Evolutionary conservation across 2,113 vertebrate genomes (phyloP).

Genomic region (Orthonyx spaldingii): DNA sequence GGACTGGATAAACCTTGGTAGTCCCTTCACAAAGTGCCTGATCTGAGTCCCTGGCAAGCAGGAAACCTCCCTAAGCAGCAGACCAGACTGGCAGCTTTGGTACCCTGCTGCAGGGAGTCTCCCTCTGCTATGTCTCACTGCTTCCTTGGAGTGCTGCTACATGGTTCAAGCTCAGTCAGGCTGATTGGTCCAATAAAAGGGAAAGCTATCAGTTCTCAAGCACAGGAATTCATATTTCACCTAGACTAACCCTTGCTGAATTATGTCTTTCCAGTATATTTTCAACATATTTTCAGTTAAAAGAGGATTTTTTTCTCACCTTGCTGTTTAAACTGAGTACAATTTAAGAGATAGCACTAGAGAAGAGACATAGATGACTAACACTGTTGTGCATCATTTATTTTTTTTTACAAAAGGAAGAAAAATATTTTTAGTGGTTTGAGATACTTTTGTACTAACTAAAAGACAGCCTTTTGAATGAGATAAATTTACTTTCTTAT

Average conservation of each 20-base stretch:
- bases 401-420: background rate
- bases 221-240: background rate
- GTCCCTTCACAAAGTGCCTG: background rate
- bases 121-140: background rate
- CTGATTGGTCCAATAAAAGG: background rate
- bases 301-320: background rate
- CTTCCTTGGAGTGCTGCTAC: background rate
- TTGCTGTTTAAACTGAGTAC: background rate
- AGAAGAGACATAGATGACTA: background rate
- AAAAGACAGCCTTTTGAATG: background rate
- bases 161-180: background rate
- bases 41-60: background rate
- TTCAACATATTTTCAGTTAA: background rate
- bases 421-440: background rate
- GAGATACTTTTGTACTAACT: background rate
- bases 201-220: background rate
- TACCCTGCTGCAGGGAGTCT: background rate
- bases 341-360: background rate
- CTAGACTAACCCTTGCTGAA: background rate
- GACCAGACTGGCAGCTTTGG: background rate
- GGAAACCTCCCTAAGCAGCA: background rate
- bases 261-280: background rate
- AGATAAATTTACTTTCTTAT: background rate
- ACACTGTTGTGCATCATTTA: background rate
- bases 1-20: background rate